Evolutionary conservation across 2,113 vertebrate genomes (phyloP).

Genomic region (Forbesichthys agassizii): DNA sequence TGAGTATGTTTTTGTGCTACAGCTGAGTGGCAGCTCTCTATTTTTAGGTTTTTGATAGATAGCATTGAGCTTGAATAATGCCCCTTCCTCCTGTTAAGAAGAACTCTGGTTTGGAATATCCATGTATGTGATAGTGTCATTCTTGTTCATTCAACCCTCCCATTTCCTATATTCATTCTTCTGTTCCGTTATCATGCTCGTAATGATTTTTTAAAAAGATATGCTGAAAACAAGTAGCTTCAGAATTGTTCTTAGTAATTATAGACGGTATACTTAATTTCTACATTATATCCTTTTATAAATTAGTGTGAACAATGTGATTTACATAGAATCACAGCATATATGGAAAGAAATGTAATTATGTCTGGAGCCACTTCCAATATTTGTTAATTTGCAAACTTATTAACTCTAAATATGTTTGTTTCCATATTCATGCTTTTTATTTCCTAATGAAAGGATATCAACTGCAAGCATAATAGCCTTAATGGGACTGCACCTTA

Average conservation of each 20-base stretch:
- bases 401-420: no score
- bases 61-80: neutral
- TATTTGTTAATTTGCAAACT: no score
- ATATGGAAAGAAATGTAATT: neutral
- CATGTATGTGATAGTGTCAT: constrained; percentile 26
- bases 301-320: no score
- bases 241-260: neutral
- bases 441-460: neutral
- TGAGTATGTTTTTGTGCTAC: neutral
- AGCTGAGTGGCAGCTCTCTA: constrained; percentile 4
- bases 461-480: neutral
- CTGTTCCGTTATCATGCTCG: neutral
- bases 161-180: constrained; percentile 8
- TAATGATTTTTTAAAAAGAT: constrained; percentile 19
- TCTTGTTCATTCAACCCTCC: constrained; percentile 10
- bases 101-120: constrained; percentile 22
- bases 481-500: neutral
- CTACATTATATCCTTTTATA: no score
- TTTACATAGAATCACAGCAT: no score
- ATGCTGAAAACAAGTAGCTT: neutral
- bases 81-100: constrained; percentile 23
- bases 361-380: neutral
- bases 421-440: no score
- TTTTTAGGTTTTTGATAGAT: constrained; percentile 56
- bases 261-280: no score